phyloP scores from a whole-genome alignment of 2,888 invertebrate species.

The Agrotis puta region DNA sequence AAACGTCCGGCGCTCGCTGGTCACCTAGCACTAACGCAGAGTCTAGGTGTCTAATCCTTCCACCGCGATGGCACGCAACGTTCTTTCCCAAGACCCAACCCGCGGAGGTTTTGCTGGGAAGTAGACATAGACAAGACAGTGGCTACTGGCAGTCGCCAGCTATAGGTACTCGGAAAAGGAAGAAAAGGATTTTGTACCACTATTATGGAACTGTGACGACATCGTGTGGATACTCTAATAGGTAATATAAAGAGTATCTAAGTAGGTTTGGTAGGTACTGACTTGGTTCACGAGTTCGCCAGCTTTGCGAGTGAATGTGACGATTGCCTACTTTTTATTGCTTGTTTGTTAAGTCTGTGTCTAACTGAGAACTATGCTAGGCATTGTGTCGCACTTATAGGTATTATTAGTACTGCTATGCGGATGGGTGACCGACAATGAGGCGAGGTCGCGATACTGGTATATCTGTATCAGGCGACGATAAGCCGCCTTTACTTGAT shows the following conservation, averaged over 20 bases:
- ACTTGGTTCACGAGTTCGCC: not conserved
- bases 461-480: constrained; percentile 32
- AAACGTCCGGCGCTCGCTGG: too few species aligned
- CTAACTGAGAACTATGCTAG: not conserved
- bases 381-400: constrained; percentile 5
- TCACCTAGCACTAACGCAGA: too few species aligned
- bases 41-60: too few species aligned
- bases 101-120: not conserved
- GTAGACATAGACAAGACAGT: not conserved
- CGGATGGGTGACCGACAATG: constrained; percentile 44
- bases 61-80: too few species aligned
- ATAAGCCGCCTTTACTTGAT: constrained; percentile 35
- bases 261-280: not conserved
- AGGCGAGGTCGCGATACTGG: constrained; percentile 36
- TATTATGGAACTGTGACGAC: not conserved
- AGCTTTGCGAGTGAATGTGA: not conserved
- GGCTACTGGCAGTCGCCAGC: not conserved
- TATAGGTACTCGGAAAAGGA: not conserved
- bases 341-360: not conserved
- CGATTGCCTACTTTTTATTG: not conserved
- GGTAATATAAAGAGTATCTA: not conserved
- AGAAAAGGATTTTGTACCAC: not conserved
- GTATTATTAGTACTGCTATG: constrained; percentile 37
- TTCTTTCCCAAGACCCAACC: too few species aligned
- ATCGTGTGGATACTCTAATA: not conserved